phyloP scores from a whole-genome alignment of 2,113 vertebrate species.

The Murina feae region DNA sequence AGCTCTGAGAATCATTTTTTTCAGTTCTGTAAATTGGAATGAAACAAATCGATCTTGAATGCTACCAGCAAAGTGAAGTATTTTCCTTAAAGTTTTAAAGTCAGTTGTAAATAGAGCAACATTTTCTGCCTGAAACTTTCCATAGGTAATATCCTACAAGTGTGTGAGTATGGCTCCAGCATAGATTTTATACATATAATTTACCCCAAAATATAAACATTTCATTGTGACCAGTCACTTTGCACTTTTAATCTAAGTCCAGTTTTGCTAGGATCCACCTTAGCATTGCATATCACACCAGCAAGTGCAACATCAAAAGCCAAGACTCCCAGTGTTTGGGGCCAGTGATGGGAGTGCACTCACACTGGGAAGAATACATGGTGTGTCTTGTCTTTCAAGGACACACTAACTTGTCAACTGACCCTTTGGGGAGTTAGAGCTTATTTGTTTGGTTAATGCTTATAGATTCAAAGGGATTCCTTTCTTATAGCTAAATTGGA shows the following conservation, averaged over 20 bases:
- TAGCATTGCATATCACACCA: not conserved
- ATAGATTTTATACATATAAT: not conserved
- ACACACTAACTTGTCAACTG: not conserved
- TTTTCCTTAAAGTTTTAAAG: not conserved
- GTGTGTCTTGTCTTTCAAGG: not conserved
- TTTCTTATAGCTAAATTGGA: constrained; percentile 1
- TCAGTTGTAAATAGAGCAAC: not conserved
- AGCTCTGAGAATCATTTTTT: not conserved
- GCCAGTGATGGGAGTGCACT: not conserved
- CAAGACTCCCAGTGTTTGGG: not conserved
- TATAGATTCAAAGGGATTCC: not conserved
- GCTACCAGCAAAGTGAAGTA: not conserved
- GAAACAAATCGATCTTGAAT: not conserved
- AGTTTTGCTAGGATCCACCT: not conserved
- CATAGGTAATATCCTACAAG: not conserved
- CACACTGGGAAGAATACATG: not conserved
- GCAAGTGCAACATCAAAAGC: not conserved
- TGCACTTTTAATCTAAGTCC: not conserved
- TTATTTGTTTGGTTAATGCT: not conserved
- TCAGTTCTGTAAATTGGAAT: not conserved
- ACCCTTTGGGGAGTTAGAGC: not conserved
- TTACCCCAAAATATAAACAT: not conserved
- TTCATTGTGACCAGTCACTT: not conserved
- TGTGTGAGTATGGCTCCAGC: not conserved
- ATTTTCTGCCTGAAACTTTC: not conserved